A percentile compares a stretch with the other conserved stretches of the same genome.
Conservation (phyloP, 2,888 invertebrate species). For the Agrochola lota region DNA sequence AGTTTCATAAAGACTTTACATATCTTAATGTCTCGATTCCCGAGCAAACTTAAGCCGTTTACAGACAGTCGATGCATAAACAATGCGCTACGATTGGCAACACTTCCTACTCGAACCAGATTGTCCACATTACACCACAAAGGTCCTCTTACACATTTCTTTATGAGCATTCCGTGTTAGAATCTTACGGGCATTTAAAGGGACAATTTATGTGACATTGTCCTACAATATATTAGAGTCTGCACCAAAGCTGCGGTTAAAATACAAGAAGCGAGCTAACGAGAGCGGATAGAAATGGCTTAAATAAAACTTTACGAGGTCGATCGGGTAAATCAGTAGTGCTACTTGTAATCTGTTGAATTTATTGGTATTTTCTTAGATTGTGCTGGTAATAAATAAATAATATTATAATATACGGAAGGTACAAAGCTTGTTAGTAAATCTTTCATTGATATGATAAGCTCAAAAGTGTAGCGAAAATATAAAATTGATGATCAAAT, state of each 20-base stretch:
- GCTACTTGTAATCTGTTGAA: constrained; percentile 49
- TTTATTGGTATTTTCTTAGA: constrained; percentile 29
- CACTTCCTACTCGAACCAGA: constrained; percentile 66
- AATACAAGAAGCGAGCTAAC: constrained; percentile 73
- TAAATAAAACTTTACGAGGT: constrained; percentile 73
- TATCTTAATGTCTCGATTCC: constrained; percentile 55
- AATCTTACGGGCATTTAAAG: constrained; percentile 74
- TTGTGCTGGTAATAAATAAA: constrained; percentile 3
- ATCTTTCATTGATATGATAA: not conserved
- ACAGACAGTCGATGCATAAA: constrained; percentile 62
- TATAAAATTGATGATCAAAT: not conserved
- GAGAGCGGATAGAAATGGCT: constrained; percentile 70
- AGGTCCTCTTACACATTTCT: constrained; percentile 66
- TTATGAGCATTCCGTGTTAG: constrained; percentile 74
- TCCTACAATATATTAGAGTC: constrained; percentile 78
- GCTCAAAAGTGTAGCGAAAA: not conserved
- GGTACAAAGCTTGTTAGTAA: not conserved
- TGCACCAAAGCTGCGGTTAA: constrained; percentile 68
- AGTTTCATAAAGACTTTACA: constrained; percentile 50
- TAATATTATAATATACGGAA: not conserved
- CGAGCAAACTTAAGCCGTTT: constrained; percentile 45
- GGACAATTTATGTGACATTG: constrained; percentile 81
- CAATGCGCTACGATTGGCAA: constrained; percentile 62
- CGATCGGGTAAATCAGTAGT: constrained; percentile 58
- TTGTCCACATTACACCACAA: constrained; percentile 62